Evolutionary conservation across 2,888 invertebrate genomes (phyloP).

Genomic region (Ectemnius lituratus): DNA sequence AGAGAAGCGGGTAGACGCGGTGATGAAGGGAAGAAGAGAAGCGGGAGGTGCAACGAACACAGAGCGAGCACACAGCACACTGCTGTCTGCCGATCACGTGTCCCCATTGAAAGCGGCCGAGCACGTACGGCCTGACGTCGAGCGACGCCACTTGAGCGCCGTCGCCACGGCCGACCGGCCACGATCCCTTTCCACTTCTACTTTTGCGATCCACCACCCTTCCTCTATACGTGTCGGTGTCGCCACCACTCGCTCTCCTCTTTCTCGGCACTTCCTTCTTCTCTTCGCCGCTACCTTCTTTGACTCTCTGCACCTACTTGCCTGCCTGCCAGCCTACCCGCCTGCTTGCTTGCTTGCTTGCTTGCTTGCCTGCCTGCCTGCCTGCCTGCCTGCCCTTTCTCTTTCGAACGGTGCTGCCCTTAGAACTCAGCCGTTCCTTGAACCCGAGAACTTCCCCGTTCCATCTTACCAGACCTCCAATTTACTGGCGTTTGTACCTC

Average conservation of each 20-base stretch:
- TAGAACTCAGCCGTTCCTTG: no score
- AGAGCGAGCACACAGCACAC: conserved; percentile 23
- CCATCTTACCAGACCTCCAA: no score
- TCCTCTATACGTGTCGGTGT: no score
- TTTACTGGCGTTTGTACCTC: no score
- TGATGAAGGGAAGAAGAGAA: conserved; percentile 21
- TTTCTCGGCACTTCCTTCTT: no score
- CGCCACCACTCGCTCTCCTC: no score
- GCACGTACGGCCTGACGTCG: conserved; percentile 69
- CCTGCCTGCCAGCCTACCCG: neutral
- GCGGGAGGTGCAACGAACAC: conserved; percentile 43
- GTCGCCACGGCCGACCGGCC: conserved; percentile 57
- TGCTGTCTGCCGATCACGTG: conserved; percentile 62
- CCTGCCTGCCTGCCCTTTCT: neutral
- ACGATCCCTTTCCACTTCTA: conserved; percentile 69
- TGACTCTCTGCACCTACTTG: no score
- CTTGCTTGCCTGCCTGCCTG: neutral
- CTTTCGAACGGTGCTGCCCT: neutral
- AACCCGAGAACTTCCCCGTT: no score
- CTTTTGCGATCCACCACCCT: no score
- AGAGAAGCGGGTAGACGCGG: conserved; percentile 10
- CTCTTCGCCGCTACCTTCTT: no score
- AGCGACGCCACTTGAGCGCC: conserved; percentile 57
- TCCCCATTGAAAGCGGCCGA: conserved; percentile 71
- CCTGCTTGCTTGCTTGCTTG: neutral